phyloP scores from a whole-genome alignment of 2,797 vertebrate species.

The Smutsia temminckii region DNA sequence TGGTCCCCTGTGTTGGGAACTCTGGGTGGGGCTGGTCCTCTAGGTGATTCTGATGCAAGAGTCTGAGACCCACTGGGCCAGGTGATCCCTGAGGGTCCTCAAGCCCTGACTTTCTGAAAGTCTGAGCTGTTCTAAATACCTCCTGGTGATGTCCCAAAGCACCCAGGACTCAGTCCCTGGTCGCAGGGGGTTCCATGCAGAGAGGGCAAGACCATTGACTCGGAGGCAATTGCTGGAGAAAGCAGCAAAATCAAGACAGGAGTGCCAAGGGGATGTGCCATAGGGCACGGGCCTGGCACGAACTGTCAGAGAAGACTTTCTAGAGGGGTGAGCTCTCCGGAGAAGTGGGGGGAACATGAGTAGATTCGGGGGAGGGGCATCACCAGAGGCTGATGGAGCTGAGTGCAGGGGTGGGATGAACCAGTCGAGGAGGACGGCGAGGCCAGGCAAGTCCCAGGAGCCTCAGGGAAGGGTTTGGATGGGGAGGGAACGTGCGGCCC shows the following conservation, averaged over 20 bases:
- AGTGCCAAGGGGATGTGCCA: accelerated
- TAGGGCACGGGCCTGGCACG: background rate
- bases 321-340: background rate
- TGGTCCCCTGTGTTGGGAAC: background rate
- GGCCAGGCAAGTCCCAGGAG: background rate
- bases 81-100: background rate
- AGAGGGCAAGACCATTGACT: background rate
- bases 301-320: background rate
- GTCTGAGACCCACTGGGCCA: background rate
- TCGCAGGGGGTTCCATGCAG: background rate
- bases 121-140: background rate
- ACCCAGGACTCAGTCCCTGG: background rate
- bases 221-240: background rate
- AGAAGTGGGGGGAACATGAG: background rate
- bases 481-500: no score
- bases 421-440: background rate
- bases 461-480: background rate
- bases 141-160: background rate
- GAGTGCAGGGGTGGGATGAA: background rate
- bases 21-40: background rate
- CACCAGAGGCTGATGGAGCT: background rate
- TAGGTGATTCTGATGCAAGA: background rate
- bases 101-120: background rate
- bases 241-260: background rate
- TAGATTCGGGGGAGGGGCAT: background rate